Base-by-base conservation (phyloP, 2,888 invertebrate species). In the Meta bourneti region DNA sequence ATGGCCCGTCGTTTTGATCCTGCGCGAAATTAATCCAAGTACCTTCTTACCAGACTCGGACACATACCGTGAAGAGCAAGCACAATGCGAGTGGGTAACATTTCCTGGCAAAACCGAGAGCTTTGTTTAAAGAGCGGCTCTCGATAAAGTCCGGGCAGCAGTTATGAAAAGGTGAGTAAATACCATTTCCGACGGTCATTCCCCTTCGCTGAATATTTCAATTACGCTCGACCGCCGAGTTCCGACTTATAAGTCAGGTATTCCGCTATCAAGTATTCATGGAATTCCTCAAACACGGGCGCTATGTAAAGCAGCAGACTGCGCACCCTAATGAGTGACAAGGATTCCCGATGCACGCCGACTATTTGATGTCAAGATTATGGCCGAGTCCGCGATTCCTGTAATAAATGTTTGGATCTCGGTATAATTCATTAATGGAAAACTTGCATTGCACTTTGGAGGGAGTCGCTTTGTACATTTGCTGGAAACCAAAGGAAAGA, bases 211-310 rank as follows among this genome's bases (percentile, higher is more conserved):
- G 82, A 71, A 82, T 82, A 82, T 82, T 82, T 82, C 82, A 82
- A 82, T 82, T 82, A 82, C 20, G 82, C 71, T 9, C 71, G 11
- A 70, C 71, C 71, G 49, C 82, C 70, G 70, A 61, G 69, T 80
- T 69, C 61, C 54, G 20, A 34, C 20, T 48, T 52, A 69, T 80
- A 48, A 80, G 49, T 82, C 82, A 70, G 71, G 82, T 71, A 82
- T 80, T 80, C 48, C 61, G 71, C 70, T 49, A 75, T 83, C 72
- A 83, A 83, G 52, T 83, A 83, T 83, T 83, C 83, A 83, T 83
- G 74, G 83, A 54, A 74, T 83, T 74, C 83, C 11, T 74, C 83
- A 83, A 83, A 83, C 74, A 72, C 49, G 52, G 51, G 20, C 0
- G 77, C 70, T 49, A 70, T 82, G 82, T 71, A 82, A 49, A 49